These are phyloP conservation scores for Drosophila sturtevanti DNA, from an alignment of 1,140 invertebrate genomes.

Conservation along the genomic window DNA sequence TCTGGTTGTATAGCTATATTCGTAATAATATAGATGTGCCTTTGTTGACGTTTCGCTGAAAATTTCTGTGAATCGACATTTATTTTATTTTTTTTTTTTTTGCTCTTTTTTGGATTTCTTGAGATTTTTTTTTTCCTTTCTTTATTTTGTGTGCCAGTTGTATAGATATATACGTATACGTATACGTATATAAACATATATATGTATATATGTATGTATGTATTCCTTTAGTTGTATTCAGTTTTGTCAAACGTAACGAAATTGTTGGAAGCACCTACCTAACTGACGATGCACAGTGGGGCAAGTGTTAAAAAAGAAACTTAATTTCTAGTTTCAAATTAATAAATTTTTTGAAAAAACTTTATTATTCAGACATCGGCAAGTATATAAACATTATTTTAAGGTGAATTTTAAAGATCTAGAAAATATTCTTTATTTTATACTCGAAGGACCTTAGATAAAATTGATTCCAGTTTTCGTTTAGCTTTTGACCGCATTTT, in stretches of 20 bases:
- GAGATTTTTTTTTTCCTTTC: background rate
- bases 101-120: background rate
- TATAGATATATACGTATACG: background rate
- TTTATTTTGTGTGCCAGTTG: background rate
- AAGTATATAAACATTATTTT: too few species aligned
- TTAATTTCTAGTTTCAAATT: too few species aligned
- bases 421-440: too few species aligned
- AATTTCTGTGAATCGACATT: constrained; percentile 37
- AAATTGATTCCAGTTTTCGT: too few species aligned
- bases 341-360: too few species aligned
- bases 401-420: too few species aligned
- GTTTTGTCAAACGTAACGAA: constrained; percentile 31
- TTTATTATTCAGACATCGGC: too few species aligned
- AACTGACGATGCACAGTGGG: background rate
- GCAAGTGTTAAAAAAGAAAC: too few species aligned
- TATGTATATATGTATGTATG: background rate
- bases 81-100: too few species aligned
- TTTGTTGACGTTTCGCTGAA: constrained; percentile 34
- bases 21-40: constrained; percentile 62
- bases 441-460: too few species aligned
- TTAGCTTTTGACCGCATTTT: too few species aligned
- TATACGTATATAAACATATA: background rate
- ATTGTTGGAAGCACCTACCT: constrained; percentile 30
- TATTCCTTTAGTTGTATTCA: background rate
- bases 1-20: constrained; percentile 29